Evolutionary conservation across 2,888 invertebrate genomes (phyloP), one percentile per base, ranked within the genome.

Genomic region (Gymnosoma rotundatum): DNA sequence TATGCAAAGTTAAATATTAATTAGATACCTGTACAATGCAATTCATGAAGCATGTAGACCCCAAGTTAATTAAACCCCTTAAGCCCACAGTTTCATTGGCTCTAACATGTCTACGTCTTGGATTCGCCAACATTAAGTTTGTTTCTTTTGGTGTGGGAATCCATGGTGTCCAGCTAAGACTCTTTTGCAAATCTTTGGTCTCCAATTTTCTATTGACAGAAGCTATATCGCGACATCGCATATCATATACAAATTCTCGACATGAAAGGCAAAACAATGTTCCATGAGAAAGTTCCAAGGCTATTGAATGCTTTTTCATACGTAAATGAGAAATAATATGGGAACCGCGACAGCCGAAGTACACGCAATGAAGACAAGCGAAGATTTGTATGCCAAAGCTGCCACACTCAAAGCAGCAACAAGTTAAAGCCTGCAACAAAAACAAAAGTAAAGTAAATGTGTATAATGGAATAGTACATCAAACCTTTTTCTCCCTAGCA

Each of bases 1-100:
- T 8, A 32, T 32, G 6, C 42, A 14, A 42, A 42, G 14, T 42
- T 42, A 42, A 14, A 14, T 3, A 1, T 42, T 4, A 14, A 12
- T 50, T 8, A 69, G 86, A 88, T 87, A 94, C 94, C 94, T 98
- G 98, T 12, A 99, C 96, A 88, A 99, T 98, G 90, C 98, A 98
- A 93, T 98, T 99, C 98, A 99, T 98, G 91, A 98, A 99, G 93
- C 99, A 99, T 5, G 99, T 99, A 87, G 98, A 97, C 48, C 99
- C 99, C 86, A 99, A 93, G 93, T 99, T 99, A 89, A 98, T 95
- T 78, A 99, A 93, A 0, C 99, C 99, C 75, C 99, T 94, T 80
- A 99, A 93, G 52, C 99, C 98, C 85, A 98, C 96, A 45, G 96
- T 96, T 75, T 97, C 96, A 89, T 96, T 95, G 72, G 96, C 95